Percentiles rank a stretch among this genome's conserved stretches.
These are phyloP conservation scores for Prunella himalayana DNA, from an alignment of 2,113 vertebrate species.

Conservation along the genomic window DNA sequence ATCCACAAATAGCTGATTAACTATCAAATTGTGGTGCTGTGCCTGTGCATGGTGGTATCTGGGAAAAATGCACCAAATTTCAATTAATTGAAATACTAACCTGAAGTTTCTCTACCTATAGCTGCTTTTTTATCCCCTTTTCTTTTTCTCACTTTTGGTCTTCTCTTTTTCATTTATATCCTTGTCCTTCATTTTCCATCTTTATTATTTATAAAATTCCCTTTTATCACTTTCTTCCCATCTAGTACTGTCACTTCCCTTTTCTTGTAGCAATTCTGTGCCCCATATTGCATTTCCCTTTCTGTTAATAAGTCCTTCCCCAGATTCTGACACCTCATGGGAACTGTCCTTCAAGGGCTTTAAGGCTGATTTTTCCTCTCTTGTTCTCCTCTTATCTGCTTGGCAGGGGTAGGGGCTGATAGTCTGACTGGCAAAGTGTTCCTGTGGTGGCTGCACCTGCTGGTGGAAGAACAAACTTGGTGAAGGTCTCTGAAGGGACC, in stretches of 20 bases:
- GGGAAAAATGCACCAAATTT: background rate
- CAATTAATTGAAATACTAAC: background rate
- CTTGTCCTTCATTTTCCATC: background rate
- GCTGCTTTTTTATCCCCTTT: background rate
- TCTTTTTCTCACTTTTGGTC: background rate
- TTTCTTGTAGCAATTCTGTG: background rate
- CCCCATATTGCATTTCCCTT: background rate
- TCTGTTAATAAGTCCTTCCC: background rate
- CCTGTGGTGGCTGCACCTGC: background rate
- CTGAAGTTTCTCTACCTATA: background rate
- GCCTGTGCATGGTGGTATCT: background rate
- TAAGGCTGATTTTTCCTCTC: background rate
- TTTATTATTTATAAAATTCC: conserved; percentile 3
- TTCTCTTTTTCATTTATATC: background rate
- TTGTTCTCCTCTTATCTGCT: background rate
- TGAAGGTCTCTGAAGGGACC: background rate
- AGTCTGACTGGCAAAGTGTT: background rate
- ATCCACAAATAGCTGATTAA: background rate
- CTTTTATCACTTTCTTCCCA: background rate
- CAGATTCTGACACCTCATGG: background rate
- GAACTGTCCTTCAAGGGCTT: background rate
- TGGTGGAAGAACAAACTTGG: background rate
- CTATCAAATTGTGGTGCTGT: background rate
- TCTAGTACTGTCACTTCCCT: background rate
- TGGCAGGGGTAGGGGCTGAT: background rate